Base-by-base conservation (phyloP, 2,113 vertebrate genomes). In the Aix galericulata region DNA sequence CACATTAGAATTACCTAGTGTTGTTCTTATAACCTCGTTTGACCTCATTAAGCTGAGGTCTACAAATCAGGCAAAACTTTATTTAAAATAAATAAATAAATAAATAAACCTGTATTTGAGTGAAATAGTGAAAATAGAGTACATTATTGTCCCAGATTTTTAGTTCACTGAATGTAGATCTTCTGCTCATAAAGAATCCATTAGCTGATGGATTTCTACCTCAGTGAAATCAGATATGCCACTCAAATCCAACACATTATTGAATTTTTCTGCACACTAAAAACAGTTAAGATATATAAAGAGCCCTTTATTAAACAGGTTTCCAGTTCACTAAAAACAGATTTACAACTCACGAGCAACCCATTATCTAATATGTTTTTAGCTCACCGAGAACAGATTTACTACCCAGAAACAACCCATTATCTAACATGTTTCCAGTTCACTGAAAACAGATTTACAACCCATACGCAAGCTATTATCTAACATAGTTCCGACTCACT, bases 381-480 rank as follows among this genome's bases (percentile, higher is more conserved):
- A 97, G 95, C 96, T 98, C 95, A 96, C 97, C 95, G 93, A 88
- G 97, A 98, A 94, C 94, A 97, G 97, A 98, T 98, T 98, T 98
- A 98, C 88, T 97, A 95, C 96, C 96, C 95, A 96, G 92, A 96
- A 92, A 96, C 93, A 97, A 96, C 85, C 97, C 95, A 97, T 98
- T 97, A 97, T 98, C 97, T 96, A 96, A 88, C 97, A 95, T 88
- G 97, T 97, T 98, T 98, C 97, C 97, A 98, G 97, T 98, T 98
- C 97, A 96, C 97, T 98, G 97, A 91, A 97, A 98, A 97, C 97
- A 98, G 98, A 98, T 98, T 98, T 98, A 97, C 95, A 97, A 96
- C 98, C 97, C 96, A 97, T 97, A 97, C 95, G 72, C 96, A 97
- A 91, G 86, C 96, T 93, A 98, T 98, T 98, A 98, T 98, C 97